Evolutionary conservation across 2,797 vertebrate species (phyloP).

Genomic region (Morus bassanus): DNA sequence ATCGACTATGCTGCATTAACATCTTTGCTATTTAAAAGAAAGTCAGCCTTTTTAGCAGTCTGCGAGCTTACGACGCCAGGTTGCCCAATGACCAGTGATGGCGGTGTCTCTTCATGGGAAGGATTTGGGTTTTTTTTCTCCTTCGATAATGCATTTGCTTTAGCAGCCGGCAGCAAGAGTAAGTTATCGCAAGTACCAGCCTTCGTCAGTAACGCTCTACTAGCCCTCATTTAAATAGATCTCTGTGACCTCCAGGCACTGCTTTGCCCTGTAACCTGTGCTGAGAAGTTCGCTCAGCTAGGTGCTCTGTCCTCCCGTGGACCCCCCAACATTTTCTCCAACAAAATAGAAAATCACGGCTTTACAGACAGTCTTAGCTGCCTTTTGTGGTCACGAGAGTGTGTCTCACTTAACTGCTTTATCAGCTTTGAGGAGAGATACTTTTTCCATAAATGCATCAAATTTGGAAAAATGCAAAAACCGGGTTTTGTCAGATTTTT

Average conservation of each 20-base stretch:
- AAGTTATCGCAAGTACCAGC: neutral
- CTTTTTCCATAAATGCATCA: slow-evolving; percentile 26
- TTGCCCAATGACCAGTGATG: neutral
- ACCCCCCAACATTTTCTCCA: neutral
- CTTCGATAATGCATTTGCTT: neutral
- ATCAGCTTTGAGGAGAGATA: slow-evolving; percentile 66
- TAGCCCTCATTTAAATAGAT: neutral
- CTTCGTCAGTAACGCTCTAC: rapidly evolving
- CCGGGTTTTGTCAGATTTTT: neutral
- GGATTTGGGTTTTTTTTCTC: neutral
- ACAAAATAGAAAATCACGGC: neutral
- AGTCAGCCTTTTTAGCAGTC: neutral
- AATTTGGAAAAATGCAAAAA: neutral
- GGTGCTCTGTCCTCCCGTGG: neutral
- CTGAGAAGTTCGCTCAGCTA: neutral
- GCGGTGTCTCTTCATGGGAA: rapidly evolving
- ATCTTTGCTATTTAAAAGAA: neutral
- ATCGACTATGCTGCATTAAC: neutral
- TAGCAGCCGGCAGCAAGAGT: neutral
- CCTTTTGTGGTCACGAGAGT: neutral
- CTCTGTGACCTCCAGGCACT: neutral
- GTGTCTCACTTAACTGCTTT: slow-evolving; percentile 52
- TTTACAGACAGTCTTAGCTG: neutral
- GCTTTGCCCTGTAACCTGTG: neutral
- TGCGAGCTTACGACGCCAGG: rapidly evolving